These are phyloP conservation scores for Spisula solida DNA, from an alignment of 2,888 invertebrate genomes.

Conservation along the genomic window DNA sequence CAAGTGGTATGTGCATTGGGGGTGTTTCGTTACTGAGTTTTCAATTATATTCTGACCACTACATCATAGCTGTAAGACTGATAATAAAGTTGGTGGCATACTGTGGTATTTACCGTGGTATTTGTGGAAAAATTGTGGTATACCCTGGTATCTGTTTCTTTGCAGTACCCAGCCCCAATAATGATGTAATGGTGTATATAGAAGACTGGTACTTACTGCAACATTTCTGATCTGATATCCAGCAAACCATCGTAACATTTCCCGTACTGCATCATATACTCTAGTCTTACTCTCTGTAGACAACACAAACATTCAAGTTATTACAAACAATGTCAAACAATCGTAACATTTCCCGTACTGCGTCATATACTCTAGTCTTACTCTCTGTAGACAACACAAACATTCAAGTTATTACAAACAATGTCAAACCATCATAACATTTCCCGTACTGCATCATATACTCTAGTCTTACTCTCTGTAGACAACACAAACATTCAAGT, in stretches of 20 bases:
- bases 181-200: too few relatives aligned
- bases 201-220: slow-evolving; percentile 89
- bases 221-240: slow-evolving; percentile 98
- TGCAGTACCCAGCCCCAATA: too few relatives aligned
- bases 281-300: slow-evolving; percentile 79
- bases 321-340: slow-evolving; percentile 90
- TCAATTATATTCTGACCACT: too few relatives aligned
- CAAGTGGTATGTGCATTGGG: too few relatives aligned
- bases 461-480: slow-evolving; percentile 79
- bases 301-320: background rate
- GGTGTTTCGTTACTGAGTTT: too few relatives aligned
- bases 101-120: too few relatives aligned
- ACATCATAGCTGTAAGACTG: too few relatives aligned
- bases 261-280: slow-evolving; percentile 90
- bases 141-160: too few relatives aligned
- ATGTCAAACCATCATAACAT: slow-evolving; percentile 92
- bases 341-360: slow-evolving; percentile 89
- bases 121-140: too few relatives aligned
- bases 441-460: slow-evolving; percentile 87
- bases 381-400: slow-evolving; percentile 71
- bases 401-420: background rate
- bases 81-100: too few relatives aligned
- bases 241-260: slow-evolving; percentile 98
- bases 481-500: slow-evolving; percentile 12
- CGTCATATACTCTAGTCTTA: slow-evolving; percentile 86